Evolutionary conservation across 2,888 invertebrate species (phyloP).

Genomic region (Halictus quadricinctus): DNA sequence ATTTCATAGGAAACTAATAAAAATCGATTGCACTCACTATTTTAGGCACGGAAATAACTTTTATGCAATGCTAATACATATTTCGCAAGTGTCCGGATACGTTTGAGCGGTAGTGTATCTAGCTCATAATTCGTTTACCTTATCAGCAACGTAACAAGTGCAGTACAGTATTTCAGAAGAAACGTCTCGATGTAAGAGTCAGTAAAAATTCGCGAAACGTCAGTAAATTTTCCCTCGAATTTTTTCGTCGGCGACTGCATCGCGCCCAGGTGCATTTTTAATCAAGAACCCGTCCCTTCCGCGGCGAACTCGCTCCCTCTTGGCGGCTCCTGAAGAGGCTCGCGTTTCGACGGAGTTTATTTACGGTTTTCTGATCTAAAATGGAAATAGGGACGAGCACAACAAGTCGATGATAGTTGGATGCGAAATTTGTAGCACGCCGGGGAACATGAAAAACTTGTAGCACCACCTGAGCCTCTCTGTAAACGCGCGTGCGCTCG

Average conservation of each 20-base stretch:
- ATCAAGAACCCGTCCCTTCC: not conserved
- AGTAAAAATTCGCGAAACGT: not conserved
- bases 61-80: too few relatives aligned
- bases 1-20: too few relatives aligned
- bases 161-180: not conserved
- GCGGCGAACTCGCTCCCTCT: not conserved
- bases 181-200: not conserved
- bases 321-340: not conserved
- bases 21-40: too few relatives aligned
- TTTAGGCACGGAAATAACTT: too few relatives aligned
- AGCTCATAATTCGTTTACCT: not conserved
- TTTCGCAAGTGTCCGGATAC: too few relatives aligned
- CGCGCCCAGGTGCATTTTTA: not conserved
- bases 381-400: not conserved
- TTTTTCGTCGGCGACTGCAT: slow-evolving; percentile 7
- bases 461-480: not conserved
- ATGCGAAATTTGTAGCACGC: slow-evolving; percentile 2
- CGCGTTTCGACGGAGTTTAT: not conserved
- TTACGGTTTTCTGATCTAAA: slow-evolving; percentile 2
- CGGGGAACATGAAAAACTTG: not conserved
- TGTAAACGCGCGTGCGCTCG: not conserved
- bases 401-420: slow-evolving; percentile 14
- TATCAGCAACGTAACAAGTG: not conserved
- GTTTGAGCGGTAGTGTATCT: too few relatives aligned
- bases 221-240: slow-evolving; percentile 1